Evolutionary conservation across 2,888 invertebrate species (phyloP).

Genomic region (Watsonalla binaria): DNA sequence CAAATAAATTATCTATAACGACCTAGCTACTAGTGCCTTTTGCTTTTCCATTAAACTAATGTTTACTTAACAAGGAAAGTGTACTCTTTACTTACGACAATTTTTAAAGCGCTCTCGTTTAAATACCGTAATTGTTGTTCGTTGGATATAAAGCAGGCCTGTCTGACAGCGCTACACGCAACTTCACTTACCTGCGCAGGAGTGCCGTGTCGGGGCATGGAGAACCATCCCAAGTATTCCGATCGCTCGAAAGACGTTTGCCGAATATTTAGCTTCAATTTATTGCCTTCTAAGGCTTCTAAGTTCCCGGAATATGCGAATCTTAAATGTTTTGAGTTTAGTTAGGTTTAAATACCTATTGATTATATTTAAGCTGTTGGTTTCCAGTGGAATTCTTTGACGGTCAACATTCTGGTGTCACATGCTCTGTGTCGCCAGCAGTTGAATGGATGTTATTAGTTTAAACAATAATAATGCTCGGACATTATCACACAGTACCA

Average conservation of each 20-base stretch:
- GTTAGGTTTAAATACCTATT: too few species aligned
- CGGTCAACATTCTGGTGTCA: too few species aligned
- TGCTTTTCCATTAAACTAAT: not conserved
- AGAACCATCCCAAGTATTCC: constrained; percentile 41
- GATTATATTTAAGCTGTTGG: too few species aligned
- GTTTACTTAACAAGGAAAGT: not conserved
- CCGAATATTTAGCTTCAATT: constrained; percentile 46
- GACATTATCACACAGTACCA: too few species aligned
- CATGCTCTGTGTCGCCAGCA: too few species aligned
- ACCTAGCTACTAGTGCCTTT: not conserved
- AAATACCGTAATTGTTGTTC: constrained; percentile 52
- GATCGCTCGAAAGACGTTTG: constrained; percentile 14
- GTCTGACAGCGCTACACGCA: constrained; percentile 68
- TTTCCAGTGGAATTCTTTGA: too few species aligned
- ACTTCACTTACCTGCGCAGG: constrained; percentile 69
- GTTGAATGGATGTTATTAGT: too few species aligned
- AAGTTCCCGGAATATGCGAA: constrained; percentile 23
- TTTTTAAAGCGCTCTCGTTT: constrained; percentile 39
- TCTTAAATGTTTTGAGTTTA: not conserved
- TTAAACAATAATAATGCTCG: too few species aligned
- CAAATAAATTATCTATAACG: too few species aligned
- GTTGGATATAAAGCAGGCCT: constrained; percentile 61
- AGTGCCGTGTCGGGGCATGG: constrained; percentile 39
- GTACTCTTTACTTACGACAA: constrained; percentile 28
- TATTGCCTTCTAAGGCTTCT: constrained; percentile 33